Base-by-base conservation (phyloP, 2,113 vertebrate species). In the Pituophis catenifer region DNA sequence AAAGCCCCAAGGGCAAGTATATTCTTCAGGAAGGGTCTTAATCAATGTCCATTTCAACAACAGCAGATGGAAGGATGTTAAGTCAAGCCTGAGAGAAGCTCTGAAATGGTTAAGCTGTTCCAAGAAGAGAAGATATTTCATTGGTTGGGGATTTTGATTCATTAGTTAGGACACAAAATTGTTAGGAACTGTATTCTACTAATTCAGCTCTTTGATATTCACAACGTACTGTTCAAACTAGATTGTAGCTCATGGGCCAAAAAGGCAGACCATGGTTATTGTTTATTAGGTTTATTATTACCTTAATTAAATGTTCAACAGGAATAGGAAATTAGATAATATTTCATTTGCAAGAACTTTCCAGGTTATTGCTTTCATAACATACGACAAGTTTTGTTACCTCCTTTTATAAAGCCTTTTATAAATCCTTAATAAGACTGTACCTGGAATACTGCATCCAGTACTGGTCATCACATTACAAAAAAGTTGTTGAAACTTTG, bases 301-400 rank as follows among this genome's bases (percentile, higher is more conserved):
- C 87, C n/a, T 59, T 96, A 97, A 97, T 97, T 96, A 95, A 96
- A 95, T 91, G 29, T 93, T n/a, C 58, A 94, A 9, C 89, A 65
- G 88, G 53, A 90, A 54, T 85, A 26, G 94, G 94, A 91, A 96
- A 93, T 92, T 89, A 88, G 9, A 90, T 91, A 96, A 88, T 94
- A 95, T 95, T 96, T 94, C 94, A 94, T 96, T 95, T 86, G 86
- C 54, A 91, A 93, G 52, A 88, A 8, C 7, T 89, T 95, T 96
- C 92, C n/a, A 33, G 93, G 92, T 62, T 21, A 52, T 90, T 95
- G 85, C 2, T 93, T 95, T 91, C 94, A 26, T 89, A 89, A 86
- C 58, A 33, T 55, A 8, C 29, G 44, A 29, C 29, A 90, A 88
- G 5, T 59, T 19, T 53, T 86, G 21, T 50, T 93, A 50, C 29